Percentiles rank a stretch among this genome's conserved stretches.
Conservation (phyloP, 2,113 vertebrate genomes). For the Muntiacus reevesi region DNA sequence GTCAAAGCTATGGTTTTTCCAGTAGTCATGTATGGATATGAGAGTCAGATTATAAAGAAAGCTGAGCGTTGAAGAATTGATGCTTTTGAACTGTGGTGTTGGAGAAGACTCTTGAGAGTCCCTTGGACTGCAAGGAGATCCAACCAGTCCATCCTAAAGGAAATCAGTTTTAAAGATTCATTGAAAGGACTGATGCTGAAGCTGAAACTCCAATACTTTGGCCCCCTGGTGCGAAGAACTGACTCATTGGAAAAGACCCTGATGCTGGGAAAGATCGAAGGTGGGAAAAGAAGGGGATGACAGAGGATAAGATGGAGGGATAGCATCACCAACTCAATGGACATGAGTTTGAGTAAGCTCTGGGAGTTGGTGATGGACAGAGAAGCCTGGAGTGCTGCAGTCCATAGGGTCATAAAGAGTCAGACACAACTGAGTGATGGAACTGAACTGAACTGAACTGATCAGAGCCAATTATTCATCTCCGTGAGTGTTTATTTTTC, state of each 20-base stretch:
- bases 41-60: too few species aligned
- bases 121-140: too few species aligned
- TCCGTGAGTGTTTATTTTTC: not conserved
- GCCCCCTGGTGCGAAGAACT: not conserved
- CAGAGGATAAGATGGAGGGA: not conserved
- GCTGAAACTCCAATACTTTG: not conserved
- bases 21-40: too few species aligned
- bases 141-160: too few species aligned
- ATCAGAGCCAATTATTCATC: not conserved
- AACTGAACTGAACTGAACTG: not conserved
- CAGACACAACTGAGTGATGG: not conserved
- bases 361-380: not conserved
- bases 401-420: not conserved
- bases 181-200: not conserved
- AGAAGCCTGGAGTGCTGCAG: not conserved
- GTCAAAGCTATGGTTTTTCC: too few species aligned
- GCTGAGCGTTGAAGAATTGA: too few species aligned
- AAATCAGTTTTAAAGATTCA: not conserved
- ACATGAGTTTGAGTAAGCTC: not conserved
- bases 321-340: not conserved
- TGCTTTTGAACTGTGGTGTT: too few species aligned
- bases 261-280: not conserved
- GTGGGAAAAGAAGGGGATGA: not conserved
- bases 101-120: too few species aligned
- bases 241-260: not conserved